Evolutionary conservation across 37 sponge, comb jelly and placozoan genomes (phyloP), one percentile per base, ranked within the genome.

Genomic region (Eunapius fragilis): DNA sequence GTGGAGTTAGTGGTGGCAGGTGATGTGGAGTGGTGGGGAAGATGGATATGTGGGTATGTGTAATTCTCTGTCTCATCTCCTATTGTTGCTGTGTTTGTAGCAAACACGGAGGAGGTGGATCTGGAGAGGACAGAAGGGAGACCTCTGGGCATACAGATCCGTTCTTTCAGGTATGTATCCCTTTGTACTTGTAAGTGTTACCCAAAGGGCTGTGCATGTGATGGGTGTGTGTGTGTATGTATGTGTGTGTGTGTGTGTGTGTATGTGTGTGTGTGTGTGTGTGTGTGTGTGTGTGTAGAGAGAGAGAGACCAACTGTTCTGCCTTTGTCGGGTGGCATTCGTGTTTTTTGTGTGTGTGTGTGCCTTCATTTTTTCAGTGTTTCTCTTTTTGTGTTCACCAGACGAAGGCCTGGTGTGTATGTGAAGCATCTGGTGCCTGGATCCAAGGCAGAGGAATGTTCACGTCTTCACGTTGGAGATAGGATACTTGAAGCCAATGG

Each of bases 401-500:
- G 90, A 45, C 25, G 30, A 1, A 76, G 84, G 25, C 84, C 89
- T 36, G 95, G 95, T 9, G 78, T 95, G 41, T 95, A 79, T 75
- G 90, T 95, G 28, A 76, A 89, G 72, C 72, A 86, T 41, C 78
- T 95, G 58, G 75, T 78, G 31, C 81, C 87, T 7, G 87, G 82
- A 24, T 87, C 88, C 31, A 73, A 72, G 34, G 82, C 89, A 0
- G 88, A 90, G 50, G 76, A 89, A 68, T 77, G 71, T 23, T 80
- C 81, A 9, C 50, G 32, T 23, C n/a, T 95, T 6, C 69, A 70
- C 35, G 67, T 78, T 17, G 95, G 92, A 17, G 95, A 95, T 67
- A 80, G 90, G 69, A 80, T 95, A 3, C 86, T 95, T 30, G 95
- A 95, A 45, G 89, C 84, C 32, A 92, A 95, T 48, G 92, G 92